Evolutionary conservation across 2,888 invertebrate genomes (phyloP), one percentile per base, ranked within the genome.

Genomic region (Platycheirus rosarum): DNA sequence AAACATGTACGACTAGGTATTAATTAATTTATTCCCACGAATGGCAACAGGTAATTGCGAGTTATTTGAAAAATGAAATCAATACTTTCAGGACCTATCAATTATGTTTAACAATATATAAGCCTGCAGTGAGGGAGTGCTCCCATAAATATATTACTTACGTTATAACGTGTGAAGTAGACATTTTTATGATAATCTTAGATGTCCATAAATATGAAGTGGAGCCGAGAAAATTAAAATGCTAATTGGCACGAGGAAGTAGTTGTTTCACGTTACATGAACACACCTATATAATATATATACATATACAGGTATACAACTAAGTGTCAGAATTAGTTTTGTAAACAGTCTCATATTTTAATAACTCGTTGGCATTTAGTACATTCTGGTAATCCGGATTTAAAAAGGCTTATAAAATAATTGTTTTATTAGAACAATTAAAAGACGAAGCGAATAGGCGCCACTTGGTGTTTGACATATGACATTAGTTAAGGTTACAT

Each of bases 171-270:
- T 77, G 77, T 77, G 71, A 77, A 77, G 23, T 26, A 57, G 76
- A 76, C 76, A 76, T 70, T 75, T 75, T 51, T 69, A 75, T 70
- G 76, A n/a, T 70, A 70, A 77, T 71, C 55, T 76, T 48, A n/a
- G 13, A 55, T 23, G 26, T 57, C 40, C 35, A 44, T 71, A 70
- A 57, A 57, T 55, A 29, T 48, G 63, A 14, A 29, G 14, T 42
- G 32, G 26, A 55, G 65, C 23, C 11, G 18, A 42, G 44, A 57
- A 23, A 71, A 71, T 65, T 44, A 51, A 77, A 71, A 66, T 77
- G 71, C 14, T 71, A 66, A 71, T 77, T 63, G 40, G 44, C 32
- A 8, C 57, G 49, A 23, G 55, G 53, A 65, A 70, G 71, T 71
- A 55, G 23, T 23, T 23, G 6, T 32, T 3, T 32, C n/a, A n/a